Percentiles rank a stretch among this genome's conserved stretches.
These are phyloP conservation scores for Anoplophora glabripennis DNA, from an alignment of 1,140 invertebrate genomes.

Conservation along the genomic window DNA sequence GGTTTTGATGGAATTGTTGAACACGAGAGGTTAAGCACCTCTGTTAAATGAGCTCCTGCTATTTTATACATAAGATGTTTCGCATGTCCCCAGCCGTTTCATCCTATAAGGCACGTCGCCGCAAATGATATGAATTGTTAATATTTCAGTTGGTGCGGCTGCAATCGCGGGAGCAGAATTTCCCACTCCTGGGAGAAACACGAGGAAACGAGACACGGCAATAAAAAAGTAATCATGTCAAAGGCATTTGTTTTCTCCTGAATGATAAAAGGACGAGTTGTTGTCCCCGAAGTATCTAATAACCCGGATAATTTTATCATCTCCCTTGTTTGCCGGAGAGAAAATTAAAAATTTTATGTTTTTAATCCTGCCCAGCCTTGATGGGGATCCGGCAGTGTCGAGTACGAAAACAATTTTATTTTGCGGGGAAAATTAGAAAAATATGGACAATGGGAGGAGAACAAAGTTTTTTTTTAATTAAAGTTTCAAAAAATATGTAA, in stretches of 20 bases:
- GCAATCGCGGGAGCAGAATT: conserved; percentile 28
- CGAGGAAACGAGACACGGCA: conserved; percentile 12
- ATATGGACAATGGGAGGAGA: too few species aligned
- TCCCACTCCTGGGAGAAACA: conserved; percentile 23
- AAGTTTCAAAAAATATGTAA: too few species aligned
- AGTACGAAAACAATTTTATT: too few species aligned
- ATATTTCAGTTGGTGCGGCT: conserved; percentile 19
- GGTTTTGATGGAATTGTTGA: too few species aligned
- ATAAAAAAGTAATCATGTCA: conserved; percentile 23
- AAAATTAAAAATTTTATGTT: too few species aligned
- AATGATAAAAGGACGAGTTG: conserved; percentile 11
- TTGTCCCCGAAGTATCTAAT: neutral
- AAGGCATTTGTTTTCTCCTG: conserved; percentile 17
- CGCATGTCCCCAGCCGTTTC: conserved; percentile 24
- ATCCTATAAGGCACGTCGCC: conserved; percentile 21
- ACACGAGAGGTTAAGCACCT: too few species aligned
- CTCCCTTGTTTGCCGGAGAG: too few species aligned
- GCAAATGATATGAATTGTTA: conserved; percentile 31
- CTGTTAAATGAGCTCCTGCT: neutral
- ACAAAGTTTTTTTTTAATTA: too few species aligned
- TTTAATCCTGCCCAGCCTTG: too few species aligned
- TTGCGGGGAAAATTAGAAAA: too few species aligned
- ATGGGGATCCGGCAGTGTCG: too few species aligned
- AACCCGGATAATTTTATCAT: neutral
- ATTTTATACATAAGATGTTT: conserved; percentile 24